Evolutionary conservation across 1,140 invertebrate genomes (phyloP), one percentile per base, ranked within the genome.

Genomic region (Zaprionus gabonicus): DNA sequence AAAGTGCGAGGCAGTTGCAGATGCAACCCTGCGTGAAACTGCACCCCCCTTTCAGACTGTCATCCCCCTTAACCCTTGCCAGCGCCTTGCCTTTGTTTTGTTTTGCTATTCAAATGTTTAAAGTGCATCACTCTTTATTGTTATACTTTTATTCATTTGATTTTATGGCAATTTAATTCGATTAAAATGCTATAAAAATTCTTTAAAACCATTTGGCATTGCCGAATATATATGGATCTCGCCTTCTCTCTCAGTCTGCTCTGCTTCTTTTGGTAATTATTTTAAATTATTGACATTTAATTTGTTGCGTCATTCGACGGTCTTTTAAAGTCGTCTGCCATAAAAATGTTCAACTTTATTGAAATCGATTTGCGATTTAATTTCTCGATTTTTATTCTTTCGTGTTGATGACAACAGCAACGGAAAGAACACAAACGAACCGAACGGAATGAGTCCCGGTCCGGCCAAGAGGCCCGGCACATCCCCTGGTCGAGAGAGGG

Each of bases 281-380:
- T 86, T 86, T 71, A 87, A 87, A 86, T 86, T 80, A 86, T 86
- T 78, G 80, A 70, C 80, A 34, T 88, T 88, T 86, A 87, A 86
- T 86, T 86, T 86, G 82, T 83, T 87, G 70, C 80, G 67, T 75
- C 76, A 86, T 74, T 86, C 68, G 65, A 60, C 36, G 23, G 25
- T 49, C 36, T 46, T 69, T 77, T 73, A 77, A 73, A 77, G 59
- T 49, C 53, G 9, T 68, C 27, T 23, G 17, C 59, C 38, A 78
- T 78, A 79, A 79, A 78, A 76, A 86, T 34, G 74, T 86, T 80
- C 58, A 88, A 87, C 73, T 87, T 87, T 86, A 86, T 87, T 88
- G 83, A 83, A 87, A 86, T 86, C 83, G 84, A 87, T 87, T 86
- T 78, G 68, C 66, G 87, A 77, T 88, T 86, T 86, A 86, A 86